A percentile compares a stretch with the other conserved stretches of the same genome.
These are phyloP conservation scores for Abrostola tripartita DNA, from an alignment of 2,888 invertebrate species.

Conservation along the genomic window DNA sequence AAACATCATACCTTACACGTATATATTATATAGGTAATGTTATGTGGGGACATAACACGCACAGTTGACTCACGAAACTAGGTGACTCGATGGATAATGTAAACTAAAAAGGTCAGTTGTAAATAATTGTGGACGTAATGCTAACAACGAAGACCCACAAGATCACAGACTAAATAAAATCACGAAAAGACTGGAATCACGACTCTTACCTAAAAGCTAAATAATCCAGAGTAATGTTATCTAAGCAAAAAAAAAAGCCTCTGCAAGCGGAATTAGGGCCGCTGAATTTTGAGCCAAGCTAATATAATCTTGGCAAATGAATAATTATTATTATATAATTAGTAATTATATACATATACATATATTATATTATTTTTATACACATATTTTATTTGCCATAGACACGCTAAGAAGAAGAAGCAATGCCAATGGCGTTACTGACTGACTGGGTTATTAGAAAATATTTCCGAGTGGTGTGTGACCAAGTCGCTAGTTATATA, in stretches of 20 bases:
- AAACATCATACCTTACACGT: neutral
- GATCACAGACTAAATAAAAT: neutral
- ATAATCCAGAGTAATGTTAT: neutral
- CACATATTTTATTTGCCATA: too few relatives aligned
- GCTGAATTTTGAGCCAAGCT: too few relatives aligned
- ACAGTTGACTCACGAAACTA: constrained; percentile 19
- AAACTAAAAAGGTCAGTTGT: constrained; percentile 14
- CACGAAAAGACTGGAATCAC: neutral
- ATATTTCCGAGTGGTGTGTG: too few relatives aligned
- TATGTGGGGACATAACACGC: constrained; percentile 18
- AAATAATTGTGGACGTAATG: constrained; percentile 5
- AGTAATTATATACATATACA: too few relatives aligned
- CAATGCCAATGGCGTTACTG: too few relatives aligned
- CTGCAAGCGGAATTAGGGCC: too few relatives aligned
- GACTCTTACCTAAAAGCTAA: neutral
- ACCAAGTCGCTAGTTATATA: neutral
- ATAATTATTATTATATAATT: too few relatives aligned
- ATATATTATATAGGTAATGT: neutral
- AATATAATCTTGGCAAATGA: too few relatives aligned
- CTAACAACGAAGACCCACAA: neutral
- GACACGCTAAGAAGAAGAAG: too few relatives aligned
- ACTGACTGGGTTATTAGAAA: too few relatives aligned
- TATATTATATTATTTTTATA: too few relatives aligned
- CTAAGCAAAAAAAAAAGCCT: too few relatives aligned
- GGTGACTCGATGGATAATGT: constrained; percentile 15